Evolutionary conservation across 1,140 invertebrate species (phyloP), one percentile per base, ranked within the genome.

Genomic region (Drosophila ficusphila): DNA sequence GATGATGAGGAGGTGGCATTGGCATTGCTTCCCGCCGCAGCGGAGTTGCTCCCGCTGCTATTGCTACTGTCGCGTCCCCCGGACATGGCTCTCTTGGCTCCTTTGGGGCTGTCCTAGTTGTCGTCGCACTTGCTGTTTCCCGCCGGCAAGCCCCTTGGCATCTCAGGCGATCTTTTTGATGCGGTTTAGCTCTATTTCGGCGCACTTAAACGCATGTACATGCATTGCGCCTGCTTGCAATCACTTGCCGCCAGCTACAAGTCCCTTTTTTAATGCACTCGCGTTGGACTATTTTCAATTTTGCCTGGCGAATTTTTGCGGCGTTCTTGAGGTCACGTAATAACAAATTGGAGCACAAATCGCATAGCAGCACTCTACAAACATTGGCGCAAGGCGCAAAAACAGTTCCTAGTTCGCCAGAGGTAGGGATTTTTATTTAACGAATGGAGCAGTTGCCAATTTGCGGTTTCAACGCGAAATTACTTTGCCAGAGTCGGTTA

Each of bases 1-100:
- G 41, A 12, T 14, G 41, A 12, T 19, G 9, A 21, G 39, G 49
- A 42, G 31, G 54, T 70, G 12, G 65, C 54, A 19, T 47, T 70
- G 8, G 54, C 12, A 16, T 56, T 73, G 6, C 48, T 9, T 9
- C 54, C 42, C 25, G 41, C 57, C 11, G 56, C 61, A 38, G 42
- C 65, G 31, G 56, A 49, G 39, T 53, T 62, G 52, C 38, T 68
- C 12, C 76, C 57, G 25, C 60, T 67, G 49, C 67, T 86, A 41
- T 62, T 65, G 57, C 58, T 81, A 64, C 77, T 86, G 39, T 90
- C 89, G 60, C 89, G 89, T 56, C 89, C 89, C 23, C 89, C 89
- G 42, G 89, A 90, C 89, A 90, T 90, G 42, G 47, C 72, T 33
- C 36, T 11, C n/a, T 34, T 23, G 62, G 21, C 25, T 48, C 38